These are phyloP conservation scores for Oscheius sp. DNA, from an alignment of 2,888 invertebrate genomes.

Conservation along the genomic window DNA sequence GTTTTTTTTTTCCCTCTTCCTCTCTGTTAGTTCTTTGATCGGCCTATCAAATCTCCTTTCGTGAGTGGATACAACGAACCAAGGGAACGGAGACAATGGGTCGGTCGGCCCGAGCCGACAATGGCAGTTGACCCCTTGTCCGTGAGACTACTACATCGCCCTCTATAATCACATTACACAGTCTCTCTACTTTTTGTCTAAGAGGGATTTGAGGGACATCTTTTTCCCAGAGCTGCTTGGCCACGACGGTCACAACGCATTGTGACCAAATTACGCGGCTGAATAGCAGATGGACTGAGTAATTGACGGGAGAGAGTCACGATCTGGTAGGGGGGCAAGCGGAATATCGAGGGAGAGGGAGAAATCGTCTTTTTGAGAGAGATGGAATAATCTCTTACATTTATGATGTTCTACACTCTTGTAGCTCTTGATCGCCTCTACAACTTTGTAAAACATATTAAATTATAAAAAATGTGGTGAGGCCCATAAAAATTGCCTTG, in stretches of 20 bases:
- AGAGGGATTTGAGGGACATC: too few species aligned
- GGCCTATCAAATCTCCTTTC: background rate
- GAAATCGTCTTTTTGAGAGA: too few species aligned
- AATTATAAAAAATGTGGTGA: too few species aligned
- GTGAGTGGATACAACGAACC: background rate
- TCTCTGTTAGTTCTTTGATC: background rate
- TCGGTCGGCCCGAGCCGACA: constrained; percentile 1
- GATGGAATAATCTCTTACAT: too few species aligned
- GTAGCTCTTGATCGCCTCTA: too few species aligned
- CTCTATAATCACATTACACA: too few species aligned
- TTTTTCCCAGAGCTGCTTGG: background rate
- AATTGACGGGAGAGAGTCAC: constrained; percentile 6
- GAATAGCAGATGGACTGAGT: constrained; percentile 27
- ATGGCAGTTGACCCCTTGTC: constrained; percentile 26
- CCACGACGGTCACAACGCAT: constrained; percentile 11
- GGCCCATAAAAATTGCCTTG: too few species aligned
- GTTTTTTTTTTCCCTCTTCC: background rate
- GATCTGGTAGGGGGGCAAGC: background rate
- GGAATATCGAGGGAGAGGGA: too few species aligned
- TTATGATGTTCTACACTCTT: too few species aligned
- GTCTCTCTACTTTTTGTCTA: too few species aligned
- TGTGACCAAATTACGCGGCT: constrained; percentile 23
- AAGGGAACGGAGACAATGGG: constrained; percentile 13
- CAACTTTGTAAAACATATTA: too few species aligned
- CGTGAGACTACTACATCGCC: background rate